Base-by-base conservation (phyloP, 2,113 vertebrate species). In the Cariama cristata region DNA sequence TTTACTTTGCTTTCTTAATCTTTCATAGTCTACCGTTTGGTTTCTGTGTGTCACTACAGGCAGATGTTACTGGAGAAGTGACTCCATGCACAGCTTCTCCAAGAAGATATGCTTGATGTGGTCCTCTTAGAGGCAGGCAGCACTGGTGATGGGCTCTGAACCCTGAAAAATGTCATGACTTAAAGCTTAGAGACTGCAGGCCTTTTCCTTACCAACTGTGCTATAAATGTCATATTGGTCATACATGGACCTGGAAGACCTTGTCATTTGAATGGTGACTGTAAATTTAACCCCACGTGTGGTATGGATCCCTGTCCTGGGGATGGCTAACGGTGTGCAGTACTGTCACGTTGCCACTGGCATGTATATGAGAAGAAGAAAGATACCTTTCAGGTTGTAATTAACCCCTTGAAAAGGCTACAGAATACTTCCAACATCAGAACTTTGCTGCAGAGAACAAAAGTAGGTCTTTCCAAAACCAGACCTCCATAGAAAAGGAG, bases 181-280 rank as follows among this genome's bases (percentile, higher is more conserved):
- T 42, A 27, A 22, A 80, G n/a, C 23, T 59, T 35, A 38, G 49
- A 52, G 45, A 6, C 56, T 38, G 19, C 15, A 13, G n/a, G 24
- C 50, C 24, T 56, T 27, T 44, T 79, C 45, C 33, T 50, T 32
- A 35, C 27, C 14, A 30, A 7, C 13, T 23, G 30, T 58, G 28
- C 55, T 44, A 3, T 21, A 18, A 32, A 20, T 21, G 53, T 15
- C 21, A 11, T 21, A 11, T 16, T 6, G 11, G 33, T 63, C 69
- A 16, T 2, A 22, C 5, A 8, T 0, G 18, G 35, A 9, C 1
- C 2, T 33, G 38, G 62, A 50, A 52, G 33, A 28, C 38, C 14
- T 49, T 73, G 42, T n/a, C 14, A 15, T 56, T 7, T 27, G 59
- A 26, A 30, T 11, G 45, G 49, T 28, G 17, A 23, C 38, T 79